phyloP scores from a whole-genome alignment of 1,140 invertebrate genomes.

The Vollenhovia emeryi region DNA sequence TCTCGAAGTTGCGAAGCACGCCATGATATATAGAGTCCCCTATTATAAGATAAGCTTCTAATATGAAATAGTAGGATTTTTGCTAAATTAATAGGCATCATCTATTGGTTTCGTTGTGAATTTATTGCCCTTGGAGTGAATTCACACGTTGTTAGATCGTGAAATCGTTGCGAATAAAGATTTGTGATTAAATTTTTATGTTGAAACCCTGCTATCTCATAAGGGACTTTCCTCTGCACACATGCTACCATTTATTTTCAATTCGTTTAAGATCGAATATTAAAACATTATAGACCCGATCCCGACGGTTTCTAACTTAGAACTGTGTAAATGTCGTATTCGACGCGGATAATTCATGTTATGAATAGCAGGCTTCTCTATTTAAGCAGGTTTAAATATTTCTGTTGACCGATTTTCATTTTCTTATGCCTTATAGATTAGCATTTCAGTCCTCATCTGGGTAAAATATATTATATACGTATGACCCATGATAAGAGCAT shows the following conservation, averaged over 20 bases:
- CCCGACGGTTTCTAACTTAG: not conserved
- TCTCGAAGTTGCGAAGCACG: conserved; percentile 3
- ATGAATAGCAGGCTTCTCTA: no score
- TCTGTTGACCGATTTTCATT: not conserved
- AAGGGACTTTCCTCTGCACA: no score
- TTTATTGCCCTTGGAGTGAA: no score
- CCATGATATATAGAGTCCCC: no score
- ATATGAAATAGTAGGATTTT: no score
- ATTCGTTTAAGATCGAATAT: not conserved
- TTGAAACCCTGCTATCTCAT: no score
- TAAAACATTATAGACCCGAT: not conserved
- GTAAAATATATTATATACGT: not conserved
- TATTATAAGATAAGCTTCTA: no score
- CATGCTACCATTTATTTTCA: not conserved
- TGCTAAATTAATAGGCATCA: no score
- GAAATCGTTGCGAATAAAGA: no score
- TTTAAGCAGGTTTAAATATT: not conserved
- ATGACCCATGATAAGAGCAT: not conserved
- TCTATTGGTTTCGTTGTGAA: no score
- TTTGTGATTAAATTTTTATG: no score
- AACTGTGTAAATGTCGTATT: not conserved
- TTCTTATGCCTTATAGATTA: not conserved
- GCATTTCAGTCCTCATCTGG: not conserved
- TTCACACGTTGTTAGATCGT: no score
- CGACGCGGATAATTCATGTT: not conserved